Conservation (phyloP, 2,888 invertebrate species). For the Halocaridina rubra region DNA sequence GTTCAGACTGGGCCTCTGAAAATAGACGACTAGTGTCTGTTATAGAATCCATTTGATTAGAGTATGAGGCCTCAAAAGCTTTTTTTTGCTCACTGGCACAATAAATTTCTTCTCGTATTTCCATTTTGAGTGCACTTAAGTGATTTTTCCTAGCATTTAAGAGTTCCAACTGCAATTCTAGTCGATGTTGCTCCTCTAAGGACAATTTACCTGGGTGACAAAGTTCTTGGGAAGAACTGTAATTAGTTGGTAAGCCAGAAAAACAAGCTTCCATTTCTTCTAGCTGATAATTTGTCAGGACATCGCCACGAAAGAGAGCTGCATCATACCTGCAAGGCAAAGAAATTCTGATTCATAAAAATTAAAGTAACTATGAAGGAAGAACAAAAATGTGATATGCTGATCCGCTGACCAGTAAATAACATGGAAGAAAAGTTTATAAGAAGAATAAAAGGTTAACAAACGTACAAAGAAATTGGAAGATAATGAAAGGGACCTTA, state of each 20-base stretch:
- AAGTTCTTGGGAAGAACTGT: not conserved
- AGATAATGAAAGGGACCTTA: too few relatives aligned
- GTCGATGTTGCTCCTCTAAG: not conserved
- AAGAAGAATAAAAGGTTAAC: too few relatives aligned
- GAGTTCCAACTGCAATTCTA: conserved; percentile 19
- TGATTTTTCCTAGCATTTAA: conserved; percentile 31
- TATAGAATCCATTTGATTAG: not conserved
- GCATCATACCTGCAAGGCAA: conserved; percentile 27
- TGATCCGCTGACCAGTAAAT: too few relatives aligned
- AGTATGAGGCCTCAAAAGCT: not conserved
- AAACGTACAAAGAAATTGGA: too few relatives aligned
- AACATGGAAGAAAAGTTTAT: too few relatives aligned
- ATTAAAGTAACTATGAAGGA: too few relatives aligned
- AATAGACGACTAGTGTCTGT: conserved; percentile 6
- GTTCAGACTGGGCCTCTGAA: not conserved
- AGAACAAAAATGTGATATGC: too few relatives aligned
- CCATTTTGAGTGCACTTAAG: conserved; percentile 36
- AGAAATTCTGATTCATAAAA: too few relatives aligned
- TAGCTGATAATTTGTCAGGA: conserved; percentile 23
- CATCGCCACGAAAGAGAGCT: conserved; percentile 18
- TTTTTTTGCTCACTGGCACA: not conserved
- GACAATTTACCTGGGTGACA: not conserved
- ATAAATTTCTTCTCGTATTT: conserved; percentile 11
- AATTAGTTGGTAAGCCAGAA: not conserved
- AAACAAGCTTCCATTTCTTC: conserved; percentile 34